These are phyloP conservation scores for Anoura caudifer DNA, from an alignment of 2,113 vertebrate genomes.

Conservation along the genomic window DNA sequence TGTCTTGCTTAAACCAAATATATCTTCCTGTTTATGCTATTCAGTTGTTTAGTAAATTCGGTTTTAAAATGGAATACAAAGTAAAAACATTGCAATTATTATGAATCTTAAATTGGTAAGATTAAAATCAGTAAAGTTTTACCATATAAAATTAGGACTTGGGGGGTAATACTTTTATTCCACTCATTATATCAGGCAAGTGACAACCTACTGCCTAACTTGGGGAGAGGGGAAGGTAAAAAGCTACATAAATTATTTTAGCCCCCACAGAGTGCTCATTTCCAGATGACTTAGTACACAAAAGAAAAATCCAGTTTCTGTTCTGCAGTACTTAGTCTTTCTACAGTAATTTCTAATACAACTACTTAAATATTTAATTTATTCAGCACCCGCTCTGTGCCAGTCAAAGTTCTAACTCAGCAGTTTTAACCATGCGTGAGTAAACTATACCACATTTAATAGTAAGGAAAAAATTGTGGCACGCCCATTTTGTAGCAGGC, in stretches of 20 bases:
- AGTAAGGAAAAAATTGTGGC: neutral
- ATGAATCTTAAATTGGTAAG: too few relatives aligned
- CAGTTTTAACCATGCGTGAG: neutral
- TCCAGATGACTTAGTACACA: neutral
- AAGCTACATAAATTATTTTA: slow-evolving; percentile 5
- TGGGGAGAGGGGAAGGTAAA: neutral
- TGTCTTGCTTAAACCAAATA: too few relatives aligned
- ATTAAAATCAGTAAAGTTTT: too few relatives aligned
- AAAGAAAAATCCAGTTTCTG: neutral
- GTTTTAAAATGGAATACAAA: too few relatives aligned
- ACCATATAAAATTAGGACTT: too few relatives aligned
- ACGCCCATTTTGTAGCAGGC: neutral
- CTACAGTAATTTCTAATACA: neutral
- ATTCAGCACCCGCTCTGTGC: neutral
- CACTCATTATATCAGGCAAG: neutral
- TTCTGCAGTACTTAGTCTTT: neutral
- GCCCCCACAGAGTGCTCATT: neutral
- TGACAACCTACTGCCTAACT: neutral
- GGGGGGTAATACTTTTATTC: neutral
- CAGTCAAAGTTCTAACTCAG: neutral
- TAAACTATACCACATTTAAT: slow-evolving; percentile 16
- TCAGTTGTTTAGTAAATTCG: too few relatives aligned
- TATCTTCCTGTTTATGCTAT: too few relatives aligned
- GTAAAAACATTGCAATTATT: too few relatives aligned
- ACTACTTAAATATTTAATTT: neutral